These are phyloP conservation scores for Eulemur rubriventer DNA, from an alignment of 2,797 vertebrate genomes.

Conservation along the genomic window DNA sequence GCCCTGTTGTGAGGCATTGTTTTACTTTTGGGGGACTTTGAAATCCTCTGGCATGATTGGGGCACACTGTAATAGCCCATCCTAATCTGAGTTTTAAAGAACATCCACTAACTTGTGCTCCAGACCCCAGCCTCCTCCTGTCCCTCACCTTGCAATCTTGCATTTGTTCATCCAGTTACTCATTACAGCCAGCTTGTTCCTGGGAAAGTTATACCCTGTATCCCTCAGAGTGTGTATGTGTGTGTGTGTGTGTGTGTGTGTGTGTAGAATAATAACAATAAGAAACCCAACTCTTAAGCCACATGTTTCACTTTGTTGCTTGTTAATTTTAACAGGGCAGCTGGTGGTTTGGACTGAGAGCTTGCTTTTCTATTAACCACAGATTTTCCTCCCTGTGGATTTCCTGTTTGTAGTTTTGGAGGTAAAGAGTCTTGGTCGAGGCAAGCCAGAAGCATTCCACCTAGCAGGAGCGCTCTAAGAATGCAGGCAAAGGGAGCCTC, in stretches of 20 bases:
- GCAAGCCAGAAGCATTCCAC: background rate
- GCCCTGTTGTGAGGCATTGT: background rate
- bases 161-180: background rate
- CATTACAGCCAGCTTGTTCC: background rate
- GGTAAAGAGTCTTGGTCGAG: background rate
- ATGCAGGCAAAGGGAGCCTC: background rate
- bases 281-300: conserved; percentile 63
- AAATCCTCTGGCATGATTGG: background rate
- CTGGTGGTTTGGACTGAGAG: conserved; percentile 66
- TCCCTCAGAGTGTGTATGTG: background rate
- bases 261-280: conserved; percentile 33
- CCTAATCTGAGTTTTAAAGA: background rate
- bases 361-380: conserved; percentile 71
- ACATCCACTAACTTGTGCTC: background rate
- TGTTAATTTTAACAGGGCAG: conserved; percentile 80
- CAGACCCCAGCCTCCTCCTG: background rate
- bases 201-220: background rate
- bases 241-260: background rate
- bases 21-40: background rate
- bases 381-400: conserved; percentile 40
- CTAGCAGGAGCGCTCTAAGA: background rate
- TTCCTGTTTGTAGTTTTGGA: conserved; percentile 62
- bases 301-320: conserved; percentile 72
- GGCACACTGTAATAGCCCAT: background rate
- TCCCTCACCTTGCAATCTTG: background rate